Base-by-base conservation (phyloP, 1,140 invertebrate species). In the Bicyclus anynana region DNA sequence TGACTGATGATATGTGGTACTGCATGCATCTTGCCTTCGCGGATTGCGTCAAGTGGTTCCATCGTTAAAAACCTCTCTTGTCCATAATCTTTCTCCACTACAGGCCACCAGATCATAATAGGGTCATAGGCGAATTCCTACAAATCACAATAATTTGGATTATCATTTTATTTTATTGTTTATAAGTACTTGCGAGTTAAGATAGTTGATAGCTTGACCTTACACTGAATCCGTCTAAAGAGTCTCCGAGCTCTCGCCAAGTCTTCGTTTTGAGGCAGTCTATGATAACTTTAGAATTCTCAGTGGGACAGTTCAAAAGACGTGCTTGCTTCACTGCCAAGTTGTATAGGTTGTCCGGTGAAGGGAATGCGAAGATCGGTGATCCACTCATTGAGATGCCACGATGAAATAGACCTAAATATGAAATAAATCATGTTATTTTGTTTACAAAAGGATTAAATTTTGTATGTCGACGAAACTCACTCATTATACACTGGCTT, bases 381-480 rank as follows among this genome's bases (percentile, higher is more conserved):
- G 95, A 90, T 0, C 91, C 93, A 67, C 93, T 94, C 89, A 93
- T 91, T 2, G 92, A 89, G 40, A 94, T 92, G 0, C 87, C 93
- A 16, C 91, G 89, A 58, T 94, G 93, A 67, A 95, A 95, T 0
- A 95, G 81, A 29, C 90, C 90, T 91, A 5, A 12, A 12, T 33
- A 3, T 12, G n/a, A 33, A 33, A 33, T 7, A 26, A 4, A 26
- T 26, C 23, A 4, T 4, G 23, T 26, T 26, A 26, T n/a, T n/a
- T n/a, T n/a, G n/a, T n/a, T n/a, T n/a, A 23, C 4, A 35, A 35
- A 35, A 2, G 9, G n/a, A 5, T 35, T 35, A 3, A 12, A 35
- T 5, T 35, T 35, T 23, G 3, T 4, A 2, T 2, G 23, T 23
- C 7, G 2, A 2, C 23, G 23, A 23, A 4, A 23, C 23, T 23